Evolutionary conservation across 2,113 vertebrate genomes (phyloP).

Genomic region (Arvicanthis niloticus): DNA sequence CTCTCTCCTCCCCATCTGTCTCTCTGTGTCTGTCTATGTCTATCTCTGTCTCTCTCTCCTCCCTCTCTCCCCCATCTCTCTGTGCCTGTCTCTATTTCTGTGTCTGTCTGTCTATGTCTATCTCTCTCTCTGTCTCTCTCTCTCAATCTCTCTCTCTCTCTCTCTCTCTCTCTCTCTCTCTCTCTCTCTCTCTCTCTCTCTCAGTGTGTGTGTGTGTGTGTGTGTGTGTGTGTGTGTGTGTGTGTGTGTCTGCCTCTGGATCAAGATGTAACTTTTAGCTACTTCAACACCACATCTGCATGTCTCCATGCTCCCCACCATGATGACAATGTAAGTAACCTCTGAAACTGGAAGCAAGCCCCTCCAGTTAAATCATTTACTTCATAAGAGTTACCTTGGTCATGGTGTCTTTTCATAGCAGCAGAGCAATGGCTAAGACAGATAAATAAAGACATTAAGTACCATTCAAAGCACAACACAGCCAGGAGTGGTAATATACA

Average conservation of each 20-base stretch:
- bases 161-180: not conserved
- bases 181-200: not conserved
- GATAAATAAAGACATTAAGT: not conserved
- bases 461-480: not conserved
- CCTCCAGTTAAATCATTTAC: not conserved
- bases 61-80: too few relatives aligned
- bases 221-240: too few relatives aligned
- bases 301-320: not conserved
- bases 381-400: not conserved
- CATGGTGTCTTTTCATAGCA: not conserved
- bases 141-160: not conserved
- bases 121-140: too few relatives aligned
- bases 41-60: not conserved
- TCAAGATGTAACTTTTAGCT: not conserved
- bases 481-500: not conserved
- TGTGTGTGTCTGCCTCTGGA: not conserved
- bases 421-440: not conserved
- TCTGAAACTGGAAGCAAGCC: not conserved
- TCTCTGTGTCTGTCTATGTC: too few relatives aligned
- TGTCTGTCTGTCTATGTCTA: too few relatives aligned
- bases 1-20: too few relatives aligned
- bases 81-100: too few relatives aligned
- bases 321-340: not conserved
- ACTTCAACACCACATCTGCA: not conserved
- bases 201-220: too few relatives aligned